phyloP scores from a whole-genome alignment of 2,888 invertebrate species.

The Lysandra coridon region DNA sequence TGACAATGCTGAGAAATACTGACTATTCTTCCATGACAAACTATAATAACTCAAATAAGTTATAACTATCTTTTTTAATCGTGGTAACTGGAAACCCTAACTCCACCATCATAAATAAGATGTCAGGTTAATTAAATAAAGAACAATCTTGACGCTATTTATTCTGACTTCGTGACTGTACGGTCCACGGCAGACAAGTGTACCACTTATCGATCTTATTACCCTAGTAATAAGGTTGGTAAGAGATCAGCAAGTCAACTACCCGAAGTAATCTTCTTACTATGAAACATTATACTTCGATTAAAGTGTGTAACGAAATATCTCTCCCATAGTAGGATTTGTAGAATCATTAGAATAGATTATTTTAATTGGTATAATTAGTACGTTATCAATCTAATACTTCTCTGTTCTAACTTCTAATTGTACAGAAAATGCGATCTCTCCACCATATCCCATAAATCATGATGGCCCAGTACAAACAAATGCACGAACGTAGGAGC shows the following conservation, averaged over 20 bases:
- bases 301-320: not conserved
- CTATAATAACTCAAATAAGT: not conserved
- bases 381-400: not conserved
- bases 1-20: not conserved
- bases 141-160: constrained; percentile 13
- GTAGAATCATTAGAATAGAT: not conserved
- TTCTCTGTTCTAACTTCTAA: not conserved
- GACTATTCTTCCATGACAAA: not conserved
- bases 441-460: too few relatives aligned
- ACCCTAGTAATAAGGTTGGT: not conserved
- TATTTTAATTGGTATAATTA: constrained; percentile 16
- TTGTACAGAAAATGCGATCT: too few relatives aligned
- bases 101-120: constrained; percentile 6
- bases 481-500: too few relatives aligned
- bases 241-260: not conserved
- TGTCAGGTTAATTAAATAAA: constrained; percentile 17
- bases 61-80: not conserved
- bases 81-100: constrained; percentile 3
- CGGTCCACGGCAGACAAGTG: not conserved
- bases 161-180: constrained; percentile 3
- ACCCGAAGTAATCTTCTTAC: not conserved
- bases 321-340: not conserved
- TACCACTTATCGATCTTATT: not conserved
- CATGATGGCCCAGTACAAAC: too few relatives aligned
- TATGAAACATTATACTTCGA: constrained; percentile 22